Conservation (phyloP, 2,888 invertebrate species). For the Dicyrtomina minuta region DNA sequence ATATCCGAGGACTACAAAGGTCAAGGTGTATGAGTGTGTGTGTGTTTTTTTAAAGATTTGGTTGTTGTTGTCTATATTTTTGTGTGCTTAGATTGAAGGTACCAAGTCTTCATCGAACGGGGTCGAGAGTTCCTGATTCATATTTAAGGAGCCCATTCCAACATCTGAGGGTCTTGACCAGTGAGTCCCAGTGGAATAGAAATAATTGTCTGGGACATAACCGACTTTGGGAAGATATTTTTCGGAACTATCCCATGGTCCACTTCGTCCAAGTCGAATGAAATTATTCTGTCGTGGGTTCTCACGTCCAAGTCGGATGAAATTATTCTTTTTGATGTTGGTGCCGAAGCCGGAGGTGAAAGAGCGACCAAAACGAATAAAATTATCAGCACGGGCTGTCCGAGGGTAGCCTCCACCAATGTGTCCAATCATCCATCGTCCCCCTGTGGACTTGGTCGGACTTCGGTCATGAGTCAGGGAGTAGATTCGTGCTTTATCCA, state of each 20-base stretch:
- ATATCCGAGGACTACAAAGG: too few species aligned
- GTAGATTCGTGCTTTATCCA: constrained; percentile 6
- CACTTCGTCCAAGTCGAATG: constrained; percentile 51
- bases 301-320: constrained; percentile 52
- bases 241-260: constrained; percentile 39
- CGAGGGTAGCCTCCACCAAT: constrained; percentile 25
- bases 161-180: constrained; percentile 25
- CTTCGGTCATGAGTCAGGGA: constrained; percentile 3
- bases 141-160: not conserved
- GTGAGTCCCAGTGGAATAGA: constrained; percentile 20
- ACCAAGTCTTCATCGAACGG: not conserved
- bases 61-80: too few species aligned
- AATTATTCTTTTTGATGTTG: constrained; percentile 51
- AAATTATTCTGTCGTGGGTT: constrained; percentile 52
- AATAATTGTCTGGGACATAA: constrained; percentile 24
- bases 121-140: constrained; percentile 14
- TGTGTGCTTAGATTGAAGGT: too few species aligned
- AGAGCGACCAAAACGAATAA: constrained; percentile 50
- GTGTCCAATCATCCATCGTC: not conserved
- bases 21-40: too few species aligned
- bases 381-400: constrained; percentile 49
- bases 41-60: too few species aligned
- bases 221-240: constrained; percentile 22
- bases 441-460: not conserved
- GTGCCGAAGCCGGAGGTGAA: constrained; percentile 6